Base-by-base conservation (phyloP, 2,797 vertebrate genomes). In the Pipistrellus pipistrellus region DNA sequence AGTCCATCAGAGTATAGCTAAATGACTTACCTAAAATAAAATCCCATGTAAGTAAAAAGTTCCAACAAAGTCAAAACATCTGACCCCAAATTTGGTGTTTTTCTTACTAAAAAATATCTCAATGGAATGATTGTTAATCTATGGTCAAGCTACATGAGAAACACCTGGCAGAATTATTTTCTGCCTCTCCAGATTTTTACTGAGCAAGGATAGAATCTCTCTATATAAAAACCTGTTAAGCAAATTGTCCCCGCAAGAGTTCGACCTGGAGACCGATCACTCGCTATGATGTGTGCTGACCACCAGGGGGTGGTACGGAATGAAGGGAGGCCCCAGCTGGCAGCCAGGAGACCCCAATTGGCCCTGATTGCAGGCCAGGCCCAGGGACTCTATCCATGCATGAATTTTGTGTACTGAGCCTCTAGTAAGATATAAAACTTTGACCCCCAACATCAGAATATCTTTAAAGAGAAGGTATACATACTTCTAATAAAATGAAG, bases 391-490 rank as follows among this genome's bases (percentile, higher is more conserved):
- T 62, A 62, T 21, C 27, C 13, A 13, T 62, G 59, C 13, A 62
- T 3, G 1, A 62, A 62, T 62, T 62, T 62, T 6, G 1, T 30
- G 59, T 27, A 30, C 59, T 12, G 0, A 59, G 27, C 59, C 12
- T 30, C 59, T 62, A 14, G 13, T 84, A 81, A 90, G 8, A 55
- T 18, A 75, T 46, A 73, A 71, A 90, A 90, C 15, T 59, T 76
- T 82, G 41, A 18, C 44, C 4, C 4, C 4, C 32, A 1, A 75
- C 57, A 82, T 82, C 32, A 88, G 83, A 84, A 57, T 93, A 73
- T 87, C 55, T 48, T 84, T 89, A 75, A 53, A 84, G 32, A 92
- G 55, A 92, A 57, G 6, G 6, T 25, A 81, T 90, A 68, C 72
- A 62, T 53, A 55, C 53, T 73, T 85, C 30, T n/a, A 77, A 69